Evolutionary conservation across 2,113 vertebrate species (phyloP), one percentile per base, ranked within the genome.

Genomic region (Clinocottus analis): DNA sequence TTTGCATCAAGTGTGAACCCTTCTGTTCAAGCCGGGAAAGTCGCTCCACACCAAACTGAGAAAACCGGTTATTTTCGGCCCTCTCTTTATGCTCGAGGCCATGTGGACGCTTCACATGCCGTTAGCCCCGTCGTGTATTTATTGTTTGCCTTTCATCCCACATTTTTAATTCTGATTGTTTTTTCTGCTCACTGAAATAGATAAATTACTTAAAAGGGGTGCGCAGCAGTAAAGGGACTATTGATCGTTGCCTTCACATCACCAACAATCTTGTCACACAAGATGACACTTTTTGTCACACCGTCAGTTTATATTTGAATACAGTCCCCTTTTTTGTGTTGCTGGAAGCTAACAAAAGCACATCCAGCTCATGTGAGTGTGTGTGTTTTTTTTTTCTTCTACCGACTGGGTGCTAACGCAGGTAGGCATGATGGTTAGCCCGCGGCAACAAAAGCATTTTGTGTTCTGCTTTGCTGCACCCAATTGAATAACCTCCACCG

Each of bases 401-500:
- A 53, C 31, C 76, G 71, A 59, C 66, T 62, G 78, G 56, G 64
- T 77, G 29, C 29, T 43, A 64, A 64, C n/a, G 49, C 75, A 72
- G 79, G 77, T 76, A 63, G 82, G 75, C 79, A 58, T 17, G 75
- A 78, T 53, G 75, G 56, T 77, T 72, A 53, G 63, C 80, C 77
- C 14, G 8, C 43, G 33, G 91, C 74, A 72, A 73, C 66, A 37
- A 85, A 82, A 56, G 17, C 75, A 83, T 86, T 85, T 89, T 80
- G 76, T 82, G 65, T 78, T 82, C 69, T 81, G 74, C 74, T 84
- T 43, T 68, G 75, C 53, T n/a, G 31, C 62, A 31, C 41, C 60
- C 31, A 64, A 79, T 89, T 77, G 25, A 90, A 92, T 90, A 70
- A 81, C 80, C 79, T 61, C 66, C 79, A 33, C 69, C 25, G 79